Base-by-base conservation (phyloP, 2,113 vertebrate genomes). In the Australoheros scitulus region DNA sequence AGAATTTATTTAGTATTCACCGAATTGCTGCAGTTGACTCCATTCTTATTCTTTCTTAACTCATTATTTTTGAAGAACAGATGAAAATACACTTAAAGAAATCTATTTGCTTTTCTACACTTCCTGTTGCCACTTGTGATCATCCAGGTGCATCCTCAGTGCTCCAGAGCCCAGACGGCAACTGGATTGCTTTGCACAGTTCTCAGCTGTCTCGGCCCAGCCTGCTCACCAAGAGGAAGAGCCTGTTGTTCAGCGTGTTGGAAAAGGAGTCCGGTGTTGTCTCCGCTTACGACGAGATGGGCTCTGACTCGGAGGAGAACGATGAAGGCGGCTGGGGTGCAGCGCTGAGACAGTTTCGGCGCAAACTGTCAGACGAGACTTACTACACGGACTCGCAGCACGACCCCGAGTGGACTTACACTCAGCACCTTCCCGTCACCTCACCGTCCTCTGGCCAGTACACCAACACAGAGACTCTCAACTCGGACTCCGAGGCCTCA, bases 231-330 rank as follows among this genome's bases (percentile, higher is more conserved):
- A 97, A 97, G 81, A 96, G 96, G 63, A 98, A 98, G 90, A 98
- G 96, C 20, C 95, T 96, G 76, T 95, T 97, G 0, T 98, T 98
- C 24, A 96, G 92, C 41, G 96, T 96, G 34, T 82, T 99, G 91
- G 98, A 99, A 84, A 97, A 94, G 0, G 97, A 98, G 80, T 97
- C 97, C 32, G 95, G 92, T 1, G 83, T 97, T 0, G 94, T 97
- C 2, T 98, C 98, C 0, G 97, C 97, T 9, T 99, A 99, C 2
- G 97, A 99, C 0, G 97, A 96, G 90, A 96, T 99, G 96, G 98
- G 97, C 65, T 98, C 97, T 0, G 97, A 98, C 85, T 47, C 93
- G 0, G 97, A 98, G 82, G 95, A 94, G 0, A 96, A 97, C 5
- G 87, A 94, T 4, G 88, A 93, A 24, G 94, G 92, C 3, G 90